Conservation (phyloP, 2,113 vertebrate genomes). For the Saguinus midas region DNA sequence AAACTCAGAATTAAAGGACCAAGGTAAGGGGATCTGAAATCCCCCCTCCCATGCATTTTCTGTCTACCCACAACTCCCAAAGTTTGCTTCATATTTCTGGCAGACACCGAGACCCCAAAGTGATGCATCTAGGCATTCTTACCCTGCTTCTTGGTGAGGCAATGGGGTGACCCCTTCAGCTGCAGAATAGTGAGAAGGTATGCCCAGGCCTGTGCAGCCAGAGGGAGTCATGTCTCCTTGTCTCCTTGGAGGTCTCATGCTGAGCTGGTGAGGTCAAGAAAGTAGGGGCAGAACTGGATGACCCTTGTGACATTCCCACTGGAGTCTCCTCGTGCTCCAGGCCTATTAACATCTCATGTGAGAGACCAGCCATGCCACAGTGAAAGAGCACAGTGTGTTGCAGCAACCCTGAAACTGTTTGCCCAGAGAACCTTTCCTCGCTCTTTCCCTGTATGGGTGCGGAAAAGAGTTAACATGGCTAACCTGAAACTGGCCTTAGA, state of each 20-base stretch:
- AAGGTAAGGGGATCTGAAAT: neutral
- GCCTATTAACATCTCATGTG: neutral
- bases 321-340: neutral
- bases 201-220: too few relatives aligned
- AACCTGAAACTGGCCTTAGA: neutral
- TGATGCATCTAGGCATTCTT: neutral
- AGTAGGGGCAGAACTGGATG: fast-evolving
- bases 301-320: neutral
- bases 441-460: neutral
- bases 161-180: too few relatives aligned
- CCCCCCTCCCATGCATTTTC: neutral
- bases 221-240: neutral
- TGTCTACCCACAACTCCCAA: neutral
- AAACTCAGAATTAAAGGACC: neutral
- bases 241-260: neutral
- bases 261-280: neutral
- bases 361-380: neutral
- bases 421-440: neutral
- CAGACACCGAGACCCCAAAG: neutral
- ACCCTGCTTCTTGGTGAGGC: neutral
- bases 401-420: neutral
- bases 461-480: neutral
- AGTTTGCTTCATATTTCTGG: neutral
- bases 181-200: neutral
- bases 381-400: neutral